Evolutionary conservation across 2,797 vertebrate species (phyloP).

Genomic region (Argya squamiceps): DNA sequence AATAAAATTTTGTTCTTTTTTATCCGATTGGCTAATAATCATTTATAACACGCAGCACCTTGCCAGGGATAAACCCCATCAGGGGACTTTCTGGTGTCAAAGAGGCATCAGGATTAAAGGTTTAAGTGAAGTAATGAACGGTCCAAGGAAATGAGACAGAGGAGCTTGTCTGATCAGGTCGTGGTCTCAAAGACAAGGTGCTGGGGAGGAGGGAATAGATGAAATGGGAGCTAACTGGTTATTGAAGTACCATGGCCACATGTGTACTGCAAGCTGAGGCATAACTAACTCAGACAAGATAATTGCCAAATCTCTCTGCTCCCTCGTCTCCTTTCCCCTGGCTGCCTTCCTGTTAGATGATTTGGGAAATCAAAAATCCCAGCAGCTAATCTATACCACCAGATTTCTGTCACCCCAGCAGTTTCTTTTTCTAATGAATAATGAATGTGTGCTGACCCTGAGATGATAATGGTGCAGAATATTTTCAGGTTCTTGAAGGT

Average conservation of each 20-base stretch:
- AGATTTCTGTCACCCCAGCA: conserved; percentile 40
- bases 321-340: background rate
- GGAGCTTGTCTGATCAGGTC: background rate
- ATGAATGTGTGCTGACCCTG: conserved; percentile 24
- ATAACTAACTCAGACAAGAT: conserved; percentile 9
- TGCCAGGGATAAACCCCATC: background rate
- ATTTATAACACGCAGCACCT: too few species aligned
- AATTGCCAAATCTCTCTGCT: background rate
- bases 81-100: background rate
- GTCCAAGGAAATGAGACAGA: background rate
- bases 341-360: background rate
- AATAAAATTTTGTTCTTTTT: too few species aligned
- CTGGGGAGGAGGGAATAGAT: background rate
- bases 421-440: conserved; percentile 50
- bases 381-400: conserved; percentile 47
- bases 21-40: too few species aligned
- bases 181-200: background rate
- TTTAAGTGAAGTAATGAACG: background rate
- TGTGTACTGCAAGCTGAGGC: background rate
- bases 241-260: background rate
- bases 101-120: background rate
- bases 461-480: conserved; percentile 22
- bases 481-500: conserved; percentile 43
- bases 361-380: conserved; percentile 43
- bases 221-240: background rate